These are phyloP conservation scores for Eristalis tenax DNA, from an alignment of 2,888 invertebrate genomes.

Conservation along the genomic window DNA sequence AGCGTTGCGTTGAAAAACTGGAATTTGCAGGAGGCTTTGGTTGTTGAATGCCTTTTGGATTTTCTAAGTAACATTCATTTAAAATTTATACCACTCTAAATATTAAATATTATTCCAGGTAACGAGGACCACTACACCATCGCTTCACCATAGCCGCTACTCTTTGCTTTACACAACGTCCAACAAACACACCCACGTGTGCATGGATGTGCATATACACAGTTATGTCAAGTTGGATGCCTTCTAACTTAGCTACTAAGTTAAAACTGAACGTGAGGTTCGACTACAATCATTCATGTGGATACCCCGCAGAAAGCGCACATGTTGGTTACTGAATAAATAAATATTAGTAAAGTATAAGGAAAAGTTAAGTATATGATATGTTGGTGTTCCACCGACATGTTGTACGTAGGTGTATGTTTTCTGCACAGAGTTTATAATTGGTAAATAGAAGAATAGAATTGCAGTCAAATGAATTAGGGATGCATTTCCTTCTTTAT, in stretches of 20 bases:
- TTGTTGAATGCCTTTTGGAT: conserved; percentile 79
- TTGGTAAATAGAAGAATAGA: conserved; percentile 17
- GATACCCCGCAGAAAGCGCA: conserved; percentile 4
- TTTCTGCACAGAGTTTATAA: conserved; percentile 11
- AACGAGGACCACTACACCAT: conserved; percentile 49
- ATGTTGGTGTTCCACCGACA: conserved; percentile 11
- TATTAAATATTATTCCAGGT: conserved; percentile 81
- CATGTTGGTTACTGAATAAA: conserved; percentile 44
- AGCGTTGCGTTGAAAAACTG: conserved; percentile 61
- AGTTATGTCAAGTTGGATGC: conserved; percentile 5
- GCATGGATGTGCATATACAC: background rate
- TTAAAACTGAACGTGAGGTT: conserved; percentile 49
- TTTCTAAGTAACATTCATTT: conserved; percentile 81
- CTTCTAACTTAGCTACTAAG: conserved; percentile 49
- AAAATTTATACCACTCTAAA: conserved; percentile 82
- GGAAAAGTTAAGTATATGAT: conserved; percentile 39
- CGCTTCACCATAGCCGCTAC: conserved; percentile 1
- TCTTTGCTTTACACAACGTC: conserved; percentile 8
- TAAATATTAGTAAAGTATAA: conserved; percentile 35
- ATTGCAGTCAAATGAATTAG: conserved; percentile 6
- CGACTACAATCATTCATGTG: background rate
- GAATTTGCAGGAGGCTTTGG: conserved; percentile 44
- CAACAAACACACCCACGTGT: background rate
- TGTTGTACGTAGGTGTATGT: background rate
- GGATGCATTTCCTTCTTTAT: background rate